phyloP scores from a whole-genome alignment of 2,888 invertebrate species.

The Drosophila niveifrons region DNA sequence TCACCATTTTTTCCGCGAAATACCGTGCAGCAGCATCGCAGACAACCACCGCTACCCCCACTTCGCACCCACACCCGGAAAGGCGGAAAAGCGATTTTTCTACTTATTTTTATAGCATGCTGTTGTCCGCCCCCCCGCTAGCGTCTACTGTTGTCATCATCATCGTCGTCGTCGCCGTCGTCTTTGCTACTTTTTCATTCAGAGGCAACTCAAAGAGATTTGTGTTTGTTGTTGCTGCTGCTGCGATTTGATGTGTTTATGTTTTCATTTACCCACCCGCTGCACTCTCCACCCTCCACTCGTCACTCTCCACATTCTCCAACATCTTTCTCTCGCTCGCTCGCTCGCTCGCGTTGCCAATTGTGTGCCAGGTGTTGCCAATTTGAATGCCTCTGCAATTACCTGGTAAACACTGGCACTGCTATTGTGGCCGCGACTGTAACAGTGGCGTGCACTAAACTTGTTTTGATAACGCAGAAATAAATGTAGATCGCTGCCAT shows the following conservation, averaged over 20 bases:
- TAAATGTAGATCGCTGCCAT: conserved; percentile 19
- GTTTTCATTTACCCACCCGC: conserved; percentile 46
- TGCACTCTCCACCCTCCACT: not conserved
- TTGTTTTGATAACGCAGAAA: conserved; percentile 61
- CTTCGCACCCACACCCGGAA: conserved; percentile 36
- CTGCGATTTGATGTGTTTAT: conserved; percentile 78
- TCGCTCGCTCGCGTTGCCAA: conserved; percentile 53
- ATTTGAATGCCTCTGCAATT: conserved; percentile 72
- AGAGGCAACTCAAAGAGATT: conserved; percentile 65
- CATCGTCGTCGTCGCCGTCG: not conserved
- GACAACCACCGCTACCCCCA: conserved; percentile 19
- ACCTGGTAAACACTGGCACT: conserved; percentile 32
- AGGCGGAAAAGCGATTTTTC: conserved; percentile 79
- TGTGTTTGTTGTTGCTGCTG: conserved; percentile 51
- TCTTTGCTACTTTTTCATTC: conserved; percentile 45
- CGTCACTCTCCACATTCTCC: not conserved
- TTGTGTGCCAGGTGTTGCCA: conserved; percentile 72
- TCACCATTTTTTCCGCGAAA: conserved; percentile 79
- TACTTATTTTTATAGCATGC: conserved; percentile 65
- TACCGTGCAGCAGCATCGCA: conserved; percentile 63
- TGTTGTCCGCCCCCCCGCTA: conserved; percentile 2
- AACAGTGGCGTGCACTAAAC: conserved; percentile 31
- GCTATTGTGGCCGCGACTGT: conserved; percentile 48
- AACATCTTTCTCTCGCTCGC: not conserved
- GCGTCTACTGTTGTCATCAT: not conserved